Conservation (phyloP, 2,888 invertebrate species). For the Sphaerophoria rueppellii region DNA sequence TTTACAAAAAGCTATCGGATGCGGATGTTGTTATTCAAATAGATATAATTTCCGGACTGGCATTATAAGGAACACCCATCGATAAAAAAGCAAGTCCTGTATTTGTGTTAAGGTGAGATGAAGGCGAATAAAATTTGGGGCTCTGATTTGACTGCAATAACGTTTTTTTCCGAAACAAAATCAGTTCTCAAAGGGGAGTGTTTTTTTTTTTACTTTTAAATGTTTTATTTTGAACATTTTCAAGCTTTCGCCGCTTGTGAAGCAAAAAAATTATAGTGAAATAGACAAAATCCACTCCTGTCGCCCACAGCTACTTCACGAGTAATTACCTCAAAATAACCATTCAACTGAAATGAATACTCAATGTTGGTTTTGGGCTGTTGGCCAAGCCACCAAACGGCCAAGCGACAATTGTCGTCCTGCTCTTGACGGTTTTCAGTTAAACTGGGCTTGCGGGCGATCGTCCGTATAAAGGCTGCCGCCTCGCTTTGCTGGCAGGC, state of each 20-base stretch:
- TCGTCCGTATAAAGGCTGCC: too few species aligned
- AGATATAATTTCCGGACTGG: conserved; percentile 59
- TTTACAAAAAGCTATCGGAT: conserved; percentile 65
- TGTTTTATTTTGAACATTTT: not conserved
- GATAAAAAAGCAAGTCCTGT: not conserved
- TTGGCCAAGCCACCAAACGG: not conserved
- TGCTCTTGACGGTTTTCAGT: not conserved
- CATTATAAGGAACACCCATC: not conserved
- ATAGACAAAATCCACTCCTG: conserved; percentile 3
- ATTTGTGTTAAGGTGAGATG: not conserved
- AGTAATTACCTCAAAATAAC: conserved; percentile 1
- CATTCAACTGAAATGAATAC: conserved; percentile 54
- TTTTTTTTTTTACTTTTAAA: too few species aligned
- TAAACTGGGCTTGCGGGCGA: not conserved
- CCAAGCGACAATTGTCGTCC: not conserved
- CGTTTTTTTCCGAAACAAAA: too few species aligned
- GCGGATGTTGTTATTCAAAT: conserved; percentile 66
- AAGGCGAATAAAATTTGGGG: not conserved
- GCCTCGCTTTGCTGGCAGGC: not conserved
- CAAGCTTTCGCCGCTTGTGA: not conserved
- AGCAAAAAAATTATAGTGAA: not conserved
- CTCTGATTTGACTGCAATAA: not conserved
- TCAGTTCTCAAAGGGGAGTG: too few species aligned
- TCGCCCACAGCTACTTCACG: not conserved
- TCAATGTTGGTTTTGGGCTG: conserved; percentile 1